Base-by-base conservation (phyloP, 2,888 invertebrate genomes). In the Dasysyrphus albostriatus region DNA sequence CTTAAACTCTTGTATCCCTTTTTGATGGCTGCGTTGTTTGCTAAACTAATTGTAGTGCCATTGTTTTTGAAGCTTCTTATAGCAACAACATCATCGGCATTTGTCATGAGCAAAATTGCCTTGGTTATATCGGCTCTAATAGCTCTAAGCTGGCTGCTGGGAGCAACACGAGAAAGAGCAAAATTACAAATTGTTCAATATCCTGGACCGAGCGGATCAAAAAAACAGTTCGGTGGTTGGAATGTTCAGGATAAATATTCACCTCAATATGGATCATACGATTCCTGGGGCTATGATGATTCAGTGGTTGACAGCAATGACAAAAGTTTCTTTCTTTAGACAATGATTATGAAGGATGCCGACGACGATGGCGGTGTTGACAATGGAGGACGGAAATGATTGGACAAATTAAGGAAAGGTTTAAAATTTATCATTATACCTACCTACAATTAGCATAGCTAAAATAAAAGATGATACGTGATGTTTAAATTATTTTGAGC, bases 31-130 rank as follows among this genome's bases (percentile, higher is more conserved):
- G 92, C 95, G 32, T 89, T 96, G 19, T 93, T 95, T 67, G 94
- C 95, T 1, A 96, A 96, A 90, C 93, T 95, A 44, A 91, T 96
- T 2, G 89, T 96, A 9, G 92, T 96, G 63, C 96, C 96, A 0
- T 92, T 96, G 44, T 94, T 95, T 0, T 90, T 96, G 72, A 96
- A 96, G 89, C 94, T 94, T 2, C 91, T 96, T 84, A 95, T 96
- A 1, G 94, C 96, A 51, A 91, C 96, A 65, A 95, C 96, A 29
- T 94, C 95, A 83, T 90, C 92, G 16, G 91, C 92, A 6, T 92
- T 92, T 88, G 89, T 93, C 34, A 91, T 93, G 90, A 91, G 91
- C 54, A 93, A 92, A 90, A 90, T 92, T 42, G 92, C 93, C 1
- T 81, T 93, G 49, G 87, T 90, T 9, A 89, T 90, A 12, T 91